Conservation (phyloP, 1,140 invertebrate species). For the Idris sp. region DNA sequence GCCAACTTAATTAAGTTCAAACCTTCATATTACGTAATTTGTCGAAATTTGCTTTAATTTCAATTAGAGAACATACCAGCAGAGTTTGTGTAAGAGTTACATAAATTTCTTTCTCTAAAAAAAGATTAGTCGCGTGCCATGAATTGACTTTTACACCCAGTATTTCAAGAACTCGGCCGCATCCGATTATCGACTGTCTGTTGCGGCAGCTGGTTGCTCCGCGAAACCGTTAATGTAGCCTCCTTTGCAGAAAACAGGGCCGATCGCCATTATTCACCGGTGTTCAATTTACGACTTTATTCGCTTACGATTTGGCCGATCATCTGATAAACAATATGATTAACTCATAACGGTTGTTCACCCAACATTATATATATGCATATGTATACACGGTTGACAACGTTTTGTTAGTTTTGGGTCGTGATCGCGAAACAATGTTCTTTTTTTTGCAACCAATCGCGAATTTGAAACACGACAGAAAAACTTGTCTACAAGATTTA, state of each 20-base stretch:
- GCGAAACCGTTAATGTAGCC: conserved; percentile 63
- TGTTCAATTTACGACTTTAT: conserved; percentile 63
- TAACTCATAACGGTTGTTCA: conserved; percentile 51
- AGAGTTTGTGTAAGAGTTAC: too few relatives aligned
- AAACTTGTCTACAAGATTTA: too few relatives aligned
- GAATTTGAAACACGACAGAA: too few relatives aligned
- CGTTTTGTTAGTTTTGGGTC: not conserved
- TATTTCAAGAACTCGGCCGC: conserved; percentile 66
- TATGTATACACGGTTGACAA: conserved; percentile 10
- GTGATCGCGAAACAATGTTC: not conserved
- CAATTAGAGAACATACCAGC: too few relatives aligned
- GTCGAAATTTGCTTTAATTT: too few relatives aligned
- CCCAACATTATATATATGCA: not conserved
- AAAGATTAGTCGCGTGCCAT: conserved; percentile 40
- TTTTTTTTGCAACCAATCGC: too few relatives aligned
- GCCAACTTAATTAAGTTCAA: too few relatives aligned
- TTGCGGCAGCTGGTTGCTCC: conserved; percentile 47
- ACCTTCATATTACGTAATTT: too few relatives aligned
- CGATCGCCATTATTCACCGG: conserved; percentile 57
- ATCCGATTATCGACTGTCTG: conserved; percentile 57
- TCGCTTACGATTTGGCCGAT: conserved; percentile 58
- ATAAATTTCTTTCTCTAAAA: too few relatives aligned
- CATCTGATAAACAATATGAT: conserved; percentile 54
- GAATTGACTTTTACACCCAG: conserved; percentile 62
- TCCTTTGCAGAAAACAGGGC: conserved; percentile 62